These are phyloP conservation scores for Hyperoplus immaculatus DNA, from an alignment of 2,797 vertebrate species.

Conservation along the genomic window DNA sequence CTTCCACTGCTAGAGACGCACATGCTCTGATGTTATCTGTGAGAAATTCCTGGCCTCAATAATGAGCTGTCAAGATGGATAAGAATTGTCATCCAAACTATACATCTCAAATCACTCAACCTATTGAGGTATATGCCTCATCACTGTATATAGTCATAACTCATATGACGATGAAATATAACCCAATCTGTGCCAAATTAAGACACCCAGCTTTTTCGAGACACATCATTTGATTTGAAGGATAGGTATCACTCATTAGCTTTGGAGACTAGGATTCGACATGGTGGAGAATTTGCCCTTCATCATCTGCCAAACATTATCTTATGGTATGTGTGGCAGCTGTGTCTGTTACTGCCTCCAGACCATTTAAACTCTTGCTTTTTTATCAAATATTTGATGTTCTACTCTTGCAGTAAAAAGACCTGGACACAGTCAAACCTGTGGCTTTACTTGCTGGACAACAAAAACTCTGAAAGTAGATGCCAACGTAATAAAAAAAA, in stretches of 20 bases:
- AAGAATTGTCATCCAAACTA: background rate
- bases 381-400: background rate
- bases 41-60: slow-evolving; percentile 25
- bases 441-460: background rate
- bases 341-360: background rate
- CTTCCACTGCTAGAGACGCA: background rate
- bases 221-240: background rate
- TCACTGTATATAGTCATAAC: background rate
- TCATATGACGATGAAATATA: background rate
- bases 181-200: too few species aligned
- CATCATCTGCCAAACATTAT: background rate
- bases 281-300: background rate
- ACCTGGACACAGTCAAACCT: background rate
- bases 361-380: background rate
- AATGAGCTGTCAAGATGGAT: background rate
- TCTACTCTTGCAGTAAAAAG: background rate
- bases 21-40: slow-evolving; percentile 45
- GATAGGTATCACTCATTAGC: background rate
- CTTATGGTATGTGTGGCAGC: background rate
- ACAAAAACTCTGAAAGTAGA: background rate
- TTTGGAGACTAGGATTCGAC: background rate
- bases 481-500: too few species aligned
- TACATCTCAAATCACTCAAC: background rate
- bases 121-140: background rate
- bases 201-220: background rate